Evolutionary conservation across 2,888 invertebrate genomes (phyloP), one percentile per base, ranked within the genome.

Genomic region (Xanthia icteritia): DNA sequence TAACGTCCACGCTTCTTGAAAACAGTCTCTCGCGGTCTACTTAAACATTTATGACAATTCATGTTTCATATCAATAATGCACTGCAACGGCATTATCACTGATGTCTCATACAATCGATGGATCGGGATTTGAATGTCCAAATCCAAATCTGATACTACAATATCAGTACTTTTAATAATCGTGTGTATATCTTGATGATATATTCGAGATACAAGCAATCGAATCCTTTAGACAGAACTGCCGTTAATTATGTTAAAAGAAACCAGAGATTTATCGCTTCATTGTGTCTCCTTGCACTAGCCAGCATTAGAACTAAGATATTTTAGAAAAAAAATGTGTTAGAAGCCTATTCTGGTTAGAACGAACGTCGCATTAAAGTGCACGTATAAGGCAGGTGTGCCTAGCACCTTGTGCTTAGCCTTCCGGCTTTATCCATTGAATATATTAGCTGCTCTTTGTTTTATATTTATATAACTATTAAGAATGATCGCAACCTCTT

Each of bases 371-470:
- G 90, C 88, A 89, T 87, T 91, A 91, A 90, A 89, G 84, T 88
- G 58, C 84, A 85, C 83, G 54, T 87, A 84, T 87, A 88, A 84
- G 90, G 93, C 96, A 96, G 96, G 94, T 96, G 96, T 86, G 83
- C 76, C 88, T 89, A 91, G 89, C 95, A 96, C 95, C 95, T 96
- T 96, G 95, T 93, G 91, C 88, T 86, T 89, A 91, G 90, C 92
- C 94, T 95, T 95, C 94, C 94, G 93, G 92, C 92, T 93, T 89
- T 92, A 92, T 92, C 89, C 87, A 90, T 89, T 91, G 92, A 94
- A 94, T 94, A 92, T 92, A 92, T 93, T 92, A 94, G 94, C 91
- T 88, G 91, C 89, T 92, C 90, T 91, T 93, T 93, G 92, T 94
- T 89, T 89, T 87, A 88, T 87, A 86, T 84, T 76, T 89, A 85